Evolutionary conservation across 2,113 vertebrate species (phyloP).

Genomic region (Ctenomys sociabilis): DNA sequence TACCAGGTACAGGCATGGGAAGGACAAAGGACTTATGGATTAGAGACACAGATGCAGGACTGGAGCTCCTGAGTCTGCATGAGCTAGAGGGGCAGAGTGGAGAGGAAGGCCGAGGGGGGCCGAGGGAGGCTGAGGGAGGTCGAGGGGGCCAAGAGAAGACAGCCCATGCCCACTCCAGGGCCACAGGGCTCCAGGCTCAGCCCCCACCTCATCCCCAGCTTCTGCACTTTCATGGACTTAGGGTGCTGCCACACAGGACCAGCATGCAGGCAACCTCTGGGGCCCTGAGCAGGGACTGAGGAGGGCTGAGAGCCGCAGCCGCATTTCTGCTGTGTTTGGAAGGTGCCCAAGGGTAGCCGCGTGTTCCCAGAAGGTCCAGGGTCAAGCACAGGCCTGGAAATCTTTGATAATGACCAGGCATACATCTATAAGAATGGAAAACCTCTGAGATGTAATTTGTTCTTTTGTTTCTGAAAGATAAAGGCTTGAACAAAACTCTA

Average conservation of each 20-base stretch:
- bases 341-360: background rate
- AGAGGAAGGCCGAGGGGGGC: background rate
- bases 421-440: background rate
- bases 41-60: background rate
- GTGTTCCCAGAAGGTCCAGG: background rate
- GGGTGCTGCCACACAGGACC: background rate
- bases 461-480: background rate
- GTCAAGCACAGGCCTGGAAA: background rate
- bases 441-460: background rate
- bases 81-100: background rate
- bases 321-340: background rate
- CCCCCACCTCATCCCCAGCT: background rate
- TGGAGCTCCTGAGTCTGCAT: background rate
- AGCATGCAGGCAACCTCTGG: background rate
- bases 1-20: background rate
- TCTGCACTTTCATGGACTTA: background rate
- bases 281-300: too few species aligned
- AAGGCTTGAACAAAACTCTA: background rate
- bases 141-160: too few species aligned
- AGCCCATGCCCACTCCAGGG: fast-evolving
- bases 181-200: background rate
- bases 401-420: background rate
- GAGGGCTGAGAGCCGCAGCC: fast-evolving
- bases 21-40: background rate
- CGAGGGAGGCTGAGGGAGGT: too few species aligned